Evolutionary conservation across 1,140 invertebrate genomes (phyloP).

Genomic region (Gryon sp.): DNA sequence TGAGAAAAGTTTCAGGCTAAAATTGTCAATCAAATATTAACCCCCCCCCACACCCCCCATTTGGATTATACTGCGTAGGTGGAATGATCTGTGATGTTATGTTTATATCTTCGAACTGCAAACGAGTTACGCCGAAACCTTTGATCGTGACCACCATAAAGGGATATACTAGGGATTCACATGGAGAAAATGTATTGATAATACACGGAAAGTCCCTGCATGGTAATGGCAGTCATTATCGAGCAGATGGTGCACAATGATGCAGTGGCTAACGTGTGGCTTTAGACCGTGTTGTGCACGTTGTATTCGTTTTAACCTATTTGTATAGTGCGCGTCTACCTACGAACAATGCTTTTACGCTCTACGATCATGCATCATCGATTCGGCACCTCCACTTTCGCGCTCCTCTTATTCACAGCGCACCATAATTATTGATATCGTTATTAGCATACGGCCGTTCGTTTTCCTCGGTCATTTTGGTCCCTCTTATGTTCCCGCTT

Average conservation of each 20-base stretch:
- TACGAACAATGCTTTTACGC: constrained; percentile 57
- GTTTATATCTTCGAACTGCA: constrained; percentile 31
- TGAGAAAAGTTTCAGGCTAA: background rate
- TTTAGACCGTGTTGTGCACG: constrained; percentile 70
- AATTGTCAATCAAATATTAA: constrained; percentile 22
- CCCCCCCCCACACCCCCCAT: too few species aligned
- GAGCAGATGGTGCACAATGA: constrained; percentile 79
- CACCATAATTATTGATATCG: constrained; percentile 59
- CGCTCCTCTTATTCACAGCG: constrained; percentile 57
- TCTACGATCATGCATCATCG: constrained; percentile 57
- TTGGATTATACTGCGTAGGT: constrained; percentile 21
- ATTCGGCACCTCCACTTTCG: constrained; percentile 50
- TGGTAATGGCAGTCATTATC: constrained; percentile 79
- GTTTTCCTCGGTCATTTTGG: constrained; percentile 53
- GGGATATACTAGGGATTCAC: constrained; percentile 47
- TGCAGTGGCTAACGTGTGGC: constrained; percentile 75
- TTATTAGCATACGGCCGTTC: constrained; percentile 55
- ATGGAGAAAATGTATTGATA: constrained; percentile 76
- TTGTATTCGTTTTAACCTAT: constrained; percentile 69
- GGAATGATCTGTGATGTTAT: constrained; percentile 13
- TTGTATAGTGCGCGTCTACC: constrained; percentile 54
- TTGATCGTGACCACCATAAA: constrained; percentile 56
- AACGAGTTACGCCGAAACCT: constrained; percentile 42
- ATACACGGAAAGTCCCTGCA: constrained; percentile 77
- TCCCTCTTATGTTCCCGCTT: constrained; percentile 37